Base-by-base conservation (phyloP, 2,888 invertebrate genomes). In the Parthenolecanium corni region DNA sequence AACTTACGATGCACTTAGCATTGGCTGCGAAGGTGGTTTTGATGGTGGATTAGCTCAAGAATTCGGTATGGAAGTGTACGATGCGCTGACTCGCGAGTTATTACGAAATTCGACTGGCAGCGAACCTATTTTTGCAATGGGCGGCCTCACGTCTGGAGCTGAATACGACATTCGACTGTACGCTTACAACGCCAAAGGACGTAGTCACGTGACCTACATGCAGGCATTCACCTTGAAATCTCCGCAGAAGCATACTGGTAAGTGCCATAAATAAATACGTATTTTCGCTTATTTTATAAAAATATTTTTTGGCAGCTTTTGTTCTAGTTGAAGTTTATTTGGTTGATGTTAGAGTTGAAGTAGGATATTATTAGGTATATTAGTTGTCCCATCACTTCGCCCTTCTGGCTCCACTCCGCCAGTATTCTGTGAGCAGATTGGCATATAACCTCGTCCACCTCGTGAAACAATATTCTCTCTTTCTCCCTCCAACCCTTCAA, bases 1-100 rank as follows among this genome's bases (percentile, higher is more conserved):
- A 73, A 86, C 86, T 31, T 80, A 82, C 64, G 82, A 83, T 68
- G 81, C 84, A 31, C 74, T 87, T 68, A 80, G 81, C 73, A 81
- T 85, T 67, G 84, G 84, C 72, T 87, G 86, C 73, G 74, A 79
- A 23, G 84, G 84, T 71, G 86, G 86, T 64, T 86, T 85, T 74
- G 83, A 86, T 72, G 86, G 86, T 16, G 86, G 86, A 47, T 76
- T 86, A 65, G 79, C 80, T 66, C 86, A 86, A 73, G 80, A 80
- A 72, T 86, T 85, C 74, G 79, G 83, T 68, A 81, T 86, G 76
- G 84, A 86, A 74, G 81, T 86, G 66, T 80, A 79, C 74, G 77
- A 79, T 69, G 72, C 75, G 71, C 74, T 76, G 67, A 75, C 76
- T 54, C 52, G 57, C 12, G 76, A 78, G n/a, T 72, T 79, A 66